Evolutionary conservation across 2,888 invertebrate species (phyloP), one percentile per base, ranked within the genome.

Genomic region (Ornithoptera priamus): DNA sequence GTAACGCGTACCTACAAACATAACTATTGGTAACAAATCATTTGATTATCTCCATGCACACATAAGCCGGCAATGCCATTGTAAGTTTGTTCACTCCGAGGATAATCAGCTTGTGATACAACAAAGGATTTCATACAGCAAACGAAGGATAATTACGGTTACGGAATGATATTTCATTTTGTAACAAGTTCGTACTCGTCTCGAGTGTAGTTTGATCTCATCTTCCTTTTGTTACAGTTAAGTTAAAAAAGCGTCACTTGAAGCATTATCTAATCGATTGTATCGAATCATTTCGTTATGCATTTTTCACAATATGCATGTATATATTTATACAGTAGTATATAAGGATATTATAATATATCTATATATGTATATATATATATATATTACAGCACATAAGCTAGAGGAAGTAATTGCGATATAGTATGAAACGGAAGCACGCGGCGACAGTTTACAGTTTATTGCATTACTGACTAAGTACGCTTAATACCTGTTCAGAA

Each of bases 381-480:
- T 15, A 53, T 22, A 22, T 22, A 22, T 22, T 22, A 22, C 22
- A 22, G 22, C 22, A 22, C 22, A 22, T 22, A 22, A 22, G 22
- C 22, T 22, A 22, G 22, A 22, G 22, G 22, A 22, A 22, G 18
- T 53, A 53, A 53, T 18, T 53, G 17, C 53, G 53, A 1, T 53
- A 53, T 53, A n/a, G 17, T n/a, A 53, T 6, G n/a, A 17, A 53
- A 39, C 39, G 10, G 39, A 10, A 39, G 10, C 18, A 18, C 53
- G 53, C 20, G n/a, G 17, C 58, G 36, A 58, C 57, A 57, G 39
- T 56, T 65, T 65, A 39, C 58, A 65, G 39, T 65, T 65, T 65
- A 65, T 65, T 65, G 65, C 58, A 65, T 65, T 65, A 65, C 39
- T 56, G 18, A 18, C 20, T 18, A 20, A 57, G 42, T 59, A 57